Conservation (phyloP, 1,140 invertebrate genomes). For the Zaprionus davidi region DNA sequence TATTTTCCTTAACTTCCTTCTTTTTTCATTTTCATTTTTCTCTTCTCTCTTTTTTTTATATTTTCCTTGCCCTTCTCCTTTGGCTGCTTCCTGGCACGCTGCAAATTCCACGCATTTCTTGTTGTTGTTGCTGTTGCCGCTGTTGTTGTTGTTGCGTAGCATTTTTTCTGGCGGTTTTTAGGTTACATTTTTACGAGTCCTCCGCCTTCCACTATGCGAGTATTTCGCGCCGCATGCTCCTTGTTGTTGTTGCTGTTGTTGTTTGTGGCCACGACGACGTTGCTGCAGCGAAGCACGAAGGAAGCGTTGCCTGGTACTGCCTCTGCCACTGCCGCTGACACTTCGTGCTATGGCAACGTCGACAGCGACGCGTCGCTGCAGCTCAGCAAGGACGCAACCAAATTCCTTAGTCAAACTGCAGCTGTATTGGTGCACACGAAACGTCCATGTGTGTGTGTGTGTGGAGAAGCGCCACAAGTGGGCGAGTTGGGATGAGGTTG, state of each 20-base stretch:
- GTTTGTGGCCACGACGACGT: conserved; percentile 43
- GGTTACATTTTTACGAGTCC: conserved; percentile 83
- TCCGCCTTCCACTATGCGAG: conserved; percentile 64
- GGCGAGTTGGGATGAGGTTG: conserved; percentile 46
- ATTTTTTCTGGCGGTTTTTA: conserved; percentile 84
- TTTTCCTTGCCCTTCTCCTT: background rate
- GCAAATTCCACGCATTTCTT: conserved; percentile 26
- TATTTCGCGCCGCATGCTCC: conserved; percentile 35
- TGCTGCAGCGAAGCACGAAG: conserved; percentile 39
- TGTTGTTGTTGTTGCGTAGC: conserved; percentile 42
- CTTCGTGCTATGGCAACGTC: conserved; percentile 37
- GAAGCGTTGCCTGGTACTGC: conserved; percentile 19
- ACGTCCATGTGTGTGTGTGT: background rate
- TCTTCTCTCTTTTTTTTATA: conserved; percentile 44
- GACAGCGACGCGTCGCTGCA: conserved; percentile 40
- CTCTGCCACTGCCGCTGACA: conserved; percentile 9
- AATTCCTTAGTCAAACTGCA: conserved; percentile 53
- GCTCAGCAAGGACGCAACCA: conserved; percentile 65
- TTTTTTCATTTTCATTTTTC: conserved; percentile 32
- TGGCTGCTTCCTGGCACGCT: conserved; percentile 21
- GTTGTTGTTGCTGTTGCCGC: background rate
- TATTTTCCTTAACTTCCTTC: conserved; percentile 4
- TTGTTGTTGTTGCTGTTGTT: conserved; percentile 48
- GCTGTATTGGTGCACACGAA: conserved; percentile 10
- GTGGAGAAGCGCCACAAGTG: conserved; percentile 74